Conservation (phyloP, 2,797 vertebrate genomes). For the Sebastes vulpes region DNA sequence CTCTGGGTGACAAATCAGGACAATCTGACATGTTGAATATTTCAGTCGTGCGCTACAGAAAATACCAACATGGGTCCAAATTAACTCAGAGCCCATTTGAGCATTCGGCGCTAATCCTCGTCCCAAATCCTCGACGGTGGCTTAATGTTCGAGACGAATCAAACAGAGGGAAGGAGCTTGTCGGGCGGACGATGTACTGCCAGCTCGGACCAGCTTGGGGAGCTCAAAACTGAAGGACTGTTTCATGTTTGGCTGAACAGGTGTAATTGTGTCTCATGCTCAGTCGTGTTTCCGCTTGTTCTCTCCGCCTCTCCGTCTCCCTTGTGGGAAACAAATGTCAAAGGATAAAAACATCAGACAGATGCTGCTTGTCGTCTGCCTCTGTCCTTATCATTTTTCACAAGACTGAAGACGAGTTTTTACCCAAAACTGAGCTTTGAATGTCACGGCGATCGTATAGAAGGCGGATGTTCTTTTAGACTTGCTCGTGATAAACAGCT, state of each 20-base stretch:
- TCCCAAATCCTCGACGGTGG: constrained; percentile 65
- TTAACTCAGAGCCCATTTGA: constrained; percentile 45
- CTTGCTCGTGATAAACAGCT: constrained; percentile 25
- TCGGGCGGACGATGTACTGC: constrained; percentile 15
- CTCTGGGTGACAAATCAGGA: constrained; percentile 41
- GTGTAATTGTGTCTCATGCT: constrained; percentile 75
- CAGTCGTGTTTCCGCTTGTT: constrained; percentile 36
- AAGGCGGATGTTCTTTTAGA: constrained; percentile 15
- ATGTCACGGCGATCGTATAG: constrained; percentile 38
- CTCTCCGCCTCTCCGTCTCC: constrained; percentile 28
- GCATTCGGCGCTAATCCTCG: constrained; percentile 54
- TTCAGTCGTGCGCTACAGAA: constrained; percentile 27
- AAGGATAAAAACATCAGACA: constrained; percentile 49
- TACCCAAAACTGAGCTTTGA: constrained; percentile 16
- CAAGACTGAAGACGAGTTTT: constrained; percentile 14
- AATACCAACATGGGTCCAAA: constrained; percentile 39
- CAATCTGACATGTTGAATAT: constrained; percentile 52
- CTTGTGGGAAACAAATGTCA: constrained; percentile 65
- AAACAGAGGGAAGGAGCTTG: constrained; percentile 10
- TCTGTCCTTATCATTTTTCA: constrained; percentile 39
- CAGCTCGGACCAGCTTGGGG: constrained; percentile 18
- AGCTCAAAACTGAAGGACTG: constrained; percentile 39
- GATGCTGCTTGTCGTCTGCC: constrained; percentile 25
- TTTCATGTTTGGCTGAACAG: constrained; percentile 72
- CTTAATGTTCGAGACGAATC: constrained; percentile 48